Percentiles rank a stretch among this genome's conserved stretches.
phyloP scores from a whole-genome alignment of 1,140 invertebrate genomes.

The Microplitis demolitor region DNA sequence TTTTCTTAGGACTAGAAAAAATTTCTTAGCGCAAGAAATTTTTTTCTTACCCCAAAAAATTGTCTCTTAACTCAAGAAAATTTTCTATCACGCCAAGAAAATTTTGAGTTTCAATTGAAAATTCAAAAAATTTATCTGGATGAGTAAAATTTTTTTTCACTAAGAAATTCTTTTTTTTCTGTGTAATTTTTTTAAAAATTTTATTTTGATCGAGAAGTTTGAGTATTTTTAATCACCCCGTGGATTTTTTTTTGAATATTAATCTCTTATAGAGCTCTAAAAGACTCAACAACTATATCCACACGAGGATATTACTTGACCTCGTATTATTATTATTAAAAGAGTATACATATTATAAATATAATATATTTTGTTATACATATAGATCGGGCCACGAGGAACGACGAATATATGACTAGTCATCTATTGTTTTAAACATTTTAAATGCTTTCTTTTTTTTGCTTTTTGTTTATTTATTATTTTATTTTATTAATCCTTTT shows the following conservation, averaged over 20 bases:
- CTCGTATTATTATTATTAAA: background rate
- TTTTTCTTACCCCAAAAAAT: too few species aligned
- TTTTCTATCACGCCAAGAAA: too few species aligned
- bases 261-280: conserved; percentile 3
- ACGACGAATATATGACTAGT: conserved; percentile 25
- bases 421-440: conserved; percentile 18
- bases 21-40: too few species aligned
- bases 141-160: too few species aligned
- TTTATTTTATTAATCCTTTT: conserved; percentile 1
- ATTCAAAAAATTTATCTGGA: too few species aligned
- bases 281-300: conserved; percentile 16
- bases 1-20: too few species aligned
- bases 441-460: background rate
- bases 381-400: conserved; percentile 5
- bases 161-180: too few species aligned
- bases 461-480: background rate
- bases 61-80: too few species aligned
- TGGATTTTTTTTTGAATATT: too few species aligned
- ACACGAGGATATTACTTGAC: conserved; percentile 1
- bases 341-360: conserved; percentile 25
- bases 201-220: background rate
- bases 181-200: too few species aligned
- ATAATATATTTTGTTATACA: conserved; percentile 13
- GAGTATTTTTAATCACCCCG: background rate
- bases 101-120: too few species aligned